phyloP scores from a whole-genome alignment of 2,888 invertebrate genomes.

The Drosophila neotestacea region DNA sequence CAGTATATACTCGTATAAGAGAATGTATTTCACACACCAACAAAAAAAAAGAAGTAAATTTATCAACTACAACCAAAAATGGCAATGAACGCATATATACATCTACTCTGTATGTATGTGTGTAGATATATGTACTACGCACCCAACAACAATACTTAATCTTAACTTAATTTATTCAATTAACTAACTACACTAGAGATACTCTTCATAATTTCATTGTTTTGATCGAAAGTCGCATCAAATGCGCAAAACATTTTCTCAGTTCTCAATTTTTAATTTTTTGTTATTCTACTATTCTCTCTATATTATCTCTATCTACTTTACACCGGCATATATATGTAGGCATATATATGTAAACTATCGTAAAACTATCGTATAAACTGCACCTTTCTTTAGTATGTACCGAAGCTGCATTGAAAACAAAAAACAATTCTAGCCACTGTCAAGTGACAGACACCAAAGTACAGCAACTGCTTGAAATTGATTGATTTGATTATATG shows the following conservation, averaged over 20 bases:
- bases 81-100: conserved; percentile 54
- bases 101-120: conserved; percentile 40
- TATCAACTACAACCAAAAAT: conserved; percentile 13
- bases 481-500: conserved; percentile 50
- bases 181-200: conserved; percentile 33
- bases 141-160: conserved; percentile 46
- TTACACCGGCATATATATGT: conserved; percentile 23
- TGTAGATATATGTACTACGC: conserved; percentile 51
- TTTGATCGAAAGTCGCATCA: conserved; percentile 25
- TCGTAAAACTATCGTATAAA: conserved; percentile 25
- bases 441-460: conserved; percentile 58
- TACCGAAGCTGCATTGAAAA: conserved; percentile 74
- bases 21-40: conserved; percentile 70
- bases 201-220: conserved; percentile 12
- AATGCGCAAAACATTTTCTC: conserved; percentile 5
- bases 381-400: conserved; percentile 79
- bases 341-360: conserved; percentile 29
- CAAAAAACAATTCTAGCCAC: conserved; percentile 44
- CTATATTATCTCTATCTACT: conserved; percentile 9
- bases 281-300: conserved; percentile 9
- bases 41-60: background rate
- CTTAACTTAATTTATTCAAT: conserved; percentile 6
- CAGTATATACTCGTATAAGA: conserved; percentile 63
- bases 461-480: conserved; percentile 59
- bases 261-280: conserved; percentile 26